These are phyloP conservation scores for Hyposmocoma kahamanoa DNA, from an alignment of 1,140 invertebrate genomes.

Conservation along the genomic window DNA sequence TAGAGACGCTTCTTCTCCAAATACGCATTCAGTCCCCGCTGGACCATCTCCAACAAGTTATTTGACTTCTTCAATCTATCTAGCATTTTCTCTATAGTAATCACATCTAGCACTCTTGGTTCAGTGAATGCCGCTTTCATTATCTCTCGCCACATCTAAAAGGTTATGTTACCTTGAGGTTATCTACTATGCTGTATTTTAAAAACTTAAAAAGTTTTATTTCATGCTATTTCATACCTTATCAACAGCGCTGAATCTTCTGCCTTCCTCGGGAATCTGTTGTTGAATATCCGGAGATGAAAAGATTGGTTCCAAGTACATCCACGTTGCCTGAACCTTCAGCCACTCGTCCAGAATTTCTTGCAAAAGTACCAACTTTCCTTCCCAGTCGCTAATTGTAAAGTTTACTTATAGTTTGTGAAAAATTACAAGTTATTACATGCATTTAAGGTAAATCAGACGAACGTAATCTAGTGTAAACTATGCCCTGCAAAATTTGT, in stretches of 20 bases:
- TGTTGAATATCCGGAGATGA: slow-evolving; percentile 97
- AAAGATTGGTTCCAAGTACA: slow-evolving; percentile 98
- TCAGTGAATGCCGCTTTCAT: slow-evolving; percentile 90
- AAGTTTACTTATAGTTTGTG: slow-evolving; percentile 26
- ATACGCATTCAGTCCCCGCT: slow-evolving; percentile 94
- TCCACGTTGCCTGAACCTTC: slow-evolving; percentile 96
- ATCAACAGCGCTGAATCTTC: slow-evolving; percentile 92
- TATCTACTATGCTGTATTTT: no score
- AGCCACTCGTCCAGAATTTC: slow-evolving; percentile 98
- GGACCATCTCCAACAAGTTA: slow-evolving; percentile 89
- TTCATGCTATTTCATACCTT: slow-evolving; percentile 77
- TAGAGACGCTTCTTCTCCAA: slow-evolving; percentile 96
- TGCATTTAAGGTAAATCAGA: neutral
- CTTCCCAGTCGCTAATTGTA: slow-evolving; percentile 80
- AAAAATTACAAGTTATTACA: slow-evolving; percentile 4
- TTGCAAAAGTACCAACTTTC: slow-evolving; percentile 84
- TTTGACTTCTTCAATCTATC: slow-evolving; percentile 93
- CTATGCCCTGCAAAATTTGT: no score
- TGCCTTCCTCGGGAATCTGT: slow-evolving; percentile 92
- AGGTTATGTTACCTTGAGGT: slow-evolving; percentile 1
- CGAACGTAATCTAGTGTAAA: no score
- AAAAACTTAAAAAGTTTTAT: no score
- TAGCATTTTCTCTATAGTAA: slow-evolving; percentile 94
- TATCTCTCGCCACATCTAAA: slow-evolving; percentile 91
- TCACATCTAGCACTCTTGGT: slow-evolving; percentile 87